These are phyloP conservation scores for Drosophila nannoptera DNA, from an alignment of 1,140 invertebrate genomes.

Conservation along the genomic window DNA sequence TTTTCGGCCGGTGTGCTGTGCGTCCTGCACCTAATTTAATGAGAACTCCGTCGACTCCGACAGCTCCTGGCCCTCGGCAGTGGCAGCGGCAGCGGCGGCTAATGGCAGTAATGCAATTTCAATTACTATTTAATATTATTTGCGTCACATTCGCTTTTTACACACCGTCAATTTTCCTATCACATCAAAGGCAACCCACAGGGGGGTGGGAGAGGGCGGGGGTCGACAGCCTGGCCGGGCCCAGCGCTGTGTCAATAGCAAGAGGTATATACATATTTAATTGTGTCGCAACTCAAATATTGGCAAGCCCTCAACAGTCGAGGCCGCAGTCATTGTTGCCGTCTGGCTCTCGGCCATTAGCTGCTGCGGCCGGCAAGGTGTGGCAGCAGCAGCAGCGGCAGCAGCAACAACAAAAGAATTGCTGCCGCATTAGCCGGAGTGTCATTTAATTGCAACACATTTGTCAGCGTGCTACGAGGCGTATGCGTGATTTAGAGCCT, in stretches of 20 bases:
- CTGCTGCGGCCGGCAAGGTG: conserved; percentile 43
- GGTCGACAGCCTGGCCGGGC: conserved; percentile 1
- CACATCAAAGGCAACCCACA: conserved; percentile 19
- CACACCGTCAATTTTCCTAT: conserved; percentile 48
- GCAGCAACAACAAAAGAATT: too few species aligned
- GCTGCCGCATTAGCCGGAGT: conserved; percentile 61
- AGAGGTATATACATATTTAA: conserved; percentile 35
- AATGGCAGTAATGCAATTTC: conserved; percentile 68
- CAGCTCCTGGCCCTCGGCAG: conserved; percentile 7
- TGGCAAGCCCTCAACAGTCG: conserved; percentile 28
- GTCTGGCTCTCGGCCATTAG: conserved; percentile 30
- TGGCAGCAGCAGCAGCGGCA: conserved; percentile 43
- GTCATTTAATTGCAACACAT: conserved; percentile 61
- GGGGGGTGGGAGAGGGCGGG: too few species aligned
- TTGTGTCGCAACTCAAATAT: conserved; percentile 40
- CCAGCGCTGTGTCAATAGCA: conserved; percentile 25
- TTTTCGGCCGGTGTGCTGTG: conserved; percentile 23
- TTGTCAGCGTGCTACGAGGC: conserved; percentile 35
- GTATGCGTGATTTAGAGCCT: conserved; percentile 37
- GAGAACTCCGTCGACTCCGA: conserved; percentile 27
- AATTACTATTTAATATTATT: conserved; percentile 64
- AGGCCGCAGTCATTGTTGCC: conserved; percentile 8
- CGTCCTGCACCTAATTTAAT: conserved; percentile 43
- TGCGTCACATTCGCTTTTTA: conserved; percentile 18
- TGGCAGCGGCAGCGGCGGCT: conserved; percentile 27